Conservation (phyloP, 2,113 vertebrate species). For the Ornithorhynchus anatinus region DNA sequence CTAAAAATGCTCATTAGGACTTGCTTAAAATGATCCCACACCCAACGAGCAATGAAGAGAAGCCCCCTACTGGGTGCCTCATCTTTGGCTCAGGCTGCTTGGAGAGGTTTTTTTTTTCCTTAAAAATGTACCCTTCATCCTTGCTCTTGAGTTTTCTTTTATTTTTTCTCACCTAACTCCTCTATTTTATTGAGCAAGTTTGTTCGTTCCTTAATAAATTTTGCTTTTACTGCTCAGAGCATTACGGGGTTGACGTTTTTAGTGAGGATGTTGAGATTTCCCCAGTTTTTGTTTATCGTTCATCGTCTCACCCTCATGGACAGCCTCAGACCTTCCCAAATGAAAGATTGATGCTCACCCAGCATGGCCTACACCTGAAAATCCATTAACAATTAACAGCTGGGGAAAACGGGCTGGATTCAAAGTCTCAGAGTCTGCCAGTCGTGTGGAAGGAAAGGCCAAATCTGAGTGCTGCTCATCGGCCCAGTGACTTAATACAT, state of each 20-base stretch:
- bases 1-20: no score
- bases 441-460: neutral
- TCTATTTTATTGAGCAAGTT: slow-evolving; percentile 9
- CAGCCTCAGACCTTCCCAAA: slow-evolving; percentile 37
- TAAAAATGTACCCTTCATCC: neutral
- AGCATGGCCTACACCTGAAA: slow-evolving; percentile 48
- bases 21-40: no score
- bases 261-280: slow-evolving; percentile 35
- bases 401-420: slow-evolving; percentile 19
- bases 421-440: slow-evolving; percentile 7
- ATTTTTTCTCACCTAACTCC: neutral
- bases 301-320: slow-evolving; percentile 28
- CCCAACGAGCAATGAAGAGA: no score
- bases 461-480: neutral
- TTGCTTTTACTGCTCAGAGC: slow-evolving; percentile 30
- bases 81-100: no score
- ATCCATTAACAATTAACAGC: slow-evolving; percentile 61
- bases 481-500: neutral
- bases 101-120: slow-evolving; percentile 21
- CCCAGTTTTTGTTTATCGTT: slow-evolving; percentile 43
- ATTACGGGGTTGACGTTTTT: slow-evolving; percentile 37
- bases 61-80: no score
- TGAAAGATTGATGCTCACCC: slow-evolving; percentile 45
- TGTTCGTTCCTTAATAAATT: slow-evolving; percentile 32
- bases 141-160: neutral